Base-by-base conservation (phyloP, 2,113 vertebrate genomes). In the Coptodon rendalli region DNA sequence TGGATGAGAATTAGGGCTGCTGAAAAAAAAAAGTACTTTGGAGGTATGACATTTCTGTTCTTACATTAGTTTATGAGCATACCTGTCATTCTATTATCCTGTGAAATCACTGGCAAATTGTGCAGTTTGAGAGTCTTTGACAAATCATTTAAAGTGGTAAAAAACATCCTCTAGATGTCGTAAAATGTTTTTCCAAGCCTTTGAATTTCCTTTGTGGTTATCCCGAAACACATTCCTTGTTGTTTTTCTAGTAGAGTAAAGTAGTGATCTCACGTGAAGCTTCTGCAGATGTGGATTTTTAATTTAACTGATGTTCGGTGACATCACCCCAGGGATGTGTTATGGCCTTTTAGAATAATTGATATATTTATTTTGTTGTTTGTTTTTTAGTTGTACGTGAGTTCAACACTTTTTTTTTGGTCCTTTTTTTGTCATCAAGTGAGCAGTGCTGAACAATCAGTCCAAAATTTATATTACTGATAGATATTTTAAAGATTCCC, bases 251-350 rank as follows among this genome's bases (percentile, higher is more conserved):
- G 84, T 57, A 29, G 13, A 90, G 76, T 68, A 16, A 86, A 91
- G 73, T 10, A 79, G 85, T 87, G 84, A 91, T 87, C 85, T 94
- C 89, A 92, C 87, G 86, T 89, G 83, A 84, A 78, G 52, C 80
- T 48, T 93, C 87, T 95, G 91, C 59, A 83, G 80, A 79, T 91
- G 79, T 90, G 92, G 79, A 82, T 90, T 91, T 92, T 79, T 45
- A 90, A 81, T 89, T 90, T 88, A 91, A 80, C 88, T 88, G 56
- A 84, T 84, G 68, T 27, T 56, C 56, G 56, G 80, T 95, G 93
- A 95, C 88, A 87, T 96, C 94, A 94, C 73, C 73, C 82, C 73
- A 61, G 87, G 34, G 81, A 84, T 81, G 73, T 36, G 87, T 87
- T 82, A 86, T 81, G 48, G 82, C 57, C 73, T 91, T 38, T 68